Evolutionary conservation across 2,888 invertebrate species (phyloP), one percentile per base, ranked within the genome.

Genomic region (Rhorus exstirpatorius): DNA sequence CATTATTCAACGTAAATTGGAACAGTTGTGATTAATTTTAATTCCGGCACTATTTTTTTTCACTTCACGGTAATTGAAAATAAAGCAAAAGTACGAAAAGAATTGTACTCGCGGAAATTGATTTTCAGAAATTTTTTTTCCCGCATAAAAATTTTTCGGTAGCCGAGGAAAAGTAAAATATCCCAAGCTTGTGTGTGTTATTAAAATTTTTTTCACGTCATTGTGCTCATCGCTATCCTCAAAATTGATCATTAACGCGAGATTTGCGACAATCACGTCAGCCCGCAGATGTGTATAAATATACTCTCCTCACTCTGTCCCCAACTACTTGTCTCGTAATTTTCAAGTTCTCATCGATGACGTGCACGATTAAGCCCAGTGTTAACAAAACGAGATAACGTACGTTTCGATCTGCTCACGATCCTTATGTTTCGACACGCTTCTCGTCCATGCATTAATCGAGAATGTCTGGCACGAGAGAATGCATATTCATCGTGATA

Each of bases 321-420:
- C 12, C 12, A 41, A 14, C 24, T 46, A 24, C 55, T 51, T 55
- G 19, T 21, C 49, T 55, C 10, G 44, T 31, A 17, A 46, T 17
- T 14, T 21, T 24, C 78, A 55, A 58, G 60, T 44, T 46, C 49
- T 65, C 55, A 31, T 55, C 65, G 58, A 63, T 71, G 58, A 58
- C 61, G 46, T 44, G 14, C 49, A 65, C 63, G 63, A 71, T 78
- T 55, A 63, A 78, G 38, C 49, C 14, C 41, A 77, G 61, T 38
- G 63, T 24, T 24, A 58, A 71, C 41, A 55, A 78, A 70, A 55
- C 46, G 71, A 55, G 63, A 71, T 65, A 78, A 65, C 44, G 63
- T 35, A 46, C 55, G 76, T 76, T 60, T 12, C 46, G 21, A n/a
- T 38, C 8, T 60, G n/a, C 10, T 31, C 7, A 35, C 46, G 17